phyloP scores from a whole-genome alignment of 2,888 invertebrate genomes.

The Odontothrips loti region DNA sequence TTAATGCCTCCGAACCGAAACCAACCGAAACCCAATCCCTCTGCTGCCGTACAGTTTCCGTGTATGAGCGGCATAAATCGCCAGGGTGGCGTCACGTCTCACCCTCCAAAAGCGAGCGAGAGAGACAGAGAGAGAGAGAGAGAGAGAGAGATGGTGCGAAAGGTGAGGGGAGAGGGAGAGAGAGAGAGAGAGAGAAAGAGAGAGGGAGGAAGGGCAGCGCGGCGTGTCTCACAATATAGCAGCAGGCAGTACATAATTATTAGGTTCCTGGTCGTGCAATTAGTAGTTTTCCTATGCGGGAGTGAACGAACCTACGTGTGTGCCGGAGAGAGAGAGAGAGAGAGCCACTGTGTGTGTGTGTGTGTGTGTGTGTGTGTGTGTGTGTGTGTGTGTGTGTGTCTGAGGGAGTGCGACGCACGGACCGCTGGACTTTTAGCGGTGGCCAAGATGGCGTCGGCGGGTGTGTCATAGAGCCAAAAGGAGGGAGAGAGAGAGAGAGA shows the following conservation, averaged over 20 bases:
- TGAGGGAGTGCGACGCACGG: background rate
- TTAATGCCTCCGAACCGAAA: background rate
- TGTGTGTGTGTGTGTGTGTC: background rate
- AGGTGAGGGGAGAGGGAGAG: background rate
- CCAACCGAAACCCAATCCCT: background rate
- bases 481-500: no score
- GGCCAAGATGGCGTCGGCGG: no score
- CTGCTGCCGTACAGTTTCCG: background rate
- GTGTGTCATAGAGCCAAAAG: no score
- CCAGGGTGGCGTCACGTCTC: background rate
- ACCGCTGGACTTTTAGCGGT: no score
- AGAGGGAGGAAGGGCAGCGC: constrained; percentile 39
- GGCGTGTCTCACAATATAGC: constrained; percentile 31
- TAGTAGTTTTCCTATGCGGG: constrained; percentile 24
- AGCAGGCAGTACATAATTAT: constrained; percentile 23
- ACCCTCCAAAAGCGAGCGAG: constrained; percentile 10
- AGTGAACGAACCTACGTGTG: background rate
- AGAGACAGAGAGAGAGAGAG: background rate
- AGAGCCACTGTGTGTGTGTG: background rate
- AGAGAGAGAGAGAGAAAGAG: constrained; percentile 31
- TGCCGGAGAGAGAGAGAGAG: background rate
- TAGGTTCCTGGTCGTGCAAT: constrained; percentile 14
- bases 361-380: background rate
- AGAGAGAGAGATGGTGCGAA: background rate
- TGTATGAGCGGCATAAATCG: background rate